phyloP scores from a whole-genome alignment of 1,140 invertebrate species.

The honey bee (Apis mellifera) region Amel_HAv3.1 CM009941.2:7540001-7540500 shows the following conservation, averaged over 20 bases:
- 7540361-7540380: too few relatives aligned
- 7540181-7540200: constrained; percentile 31
- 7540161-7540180: constrained; percentile 71
- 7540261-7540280: not conserved
- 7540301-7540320: too few relatives aligned
- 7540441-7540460: too few relatives aligned
- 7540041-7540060: not conserved
- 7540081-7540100: constrained; percentile 68
- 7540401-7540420: too few relatives aligned
- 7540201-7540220: constrained; percentile 19
- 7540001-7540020: constrained; percentile 12
- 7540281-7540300: not conserved
- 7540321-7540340: too few relatives aligned
- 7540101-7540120: constrained; percentile 75
- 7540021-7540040: too few relatives aligned
- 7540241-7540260: constrained; percentile 19
- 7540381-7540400: too few relatives aligned
- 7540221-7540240: not conserved
- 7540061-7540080: constrained; percentile 24
- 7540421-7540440: too few relatives aligned
- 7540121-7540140: constrained; percentile 78
- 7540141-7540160: constrained; percentile 76
- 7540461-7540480: too few relatives aligned
- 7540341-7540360: too few relatives aligned
- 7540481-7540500: too few relatives aligned